Conservation (phyloP, 2,797 vertebrate genomes). For the Hylomyscus alleni region DNA sequence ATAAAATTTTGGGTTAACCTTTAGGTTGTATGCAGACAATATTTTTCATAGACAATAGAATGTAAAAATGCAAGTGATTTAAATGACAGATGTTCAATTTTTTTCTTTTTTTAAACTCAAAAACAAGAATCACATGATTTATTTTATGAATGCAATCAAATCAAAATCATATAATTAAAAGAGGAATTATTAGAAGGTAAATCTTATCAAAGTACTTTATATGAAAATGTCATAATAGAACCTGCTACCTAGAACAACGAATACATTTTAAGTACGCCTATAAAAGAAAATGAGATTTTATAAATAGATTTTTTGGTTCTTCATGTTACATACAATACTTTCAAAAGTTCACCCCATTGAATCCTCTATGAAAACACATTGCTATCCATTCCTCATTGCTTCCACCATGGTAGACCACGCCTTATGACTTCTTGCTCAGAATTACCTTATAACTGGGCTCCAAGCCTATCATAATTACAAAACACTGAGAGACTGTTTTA, state of each 20-base stretch:
- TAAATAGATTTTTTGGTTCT: not conserved
- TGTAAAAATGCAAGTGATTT: constrained; percentile 38
- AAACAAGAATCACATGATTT: not conserved
- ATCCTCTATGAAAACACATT: not conserved
- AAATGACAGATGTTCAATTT: constrained; percentile 40
- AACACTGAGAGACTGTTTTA: not conserved
- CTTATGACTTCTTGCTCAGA: not conserved
- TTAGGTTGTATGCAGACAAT: not conserved
- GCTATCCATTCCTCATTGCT: not conserved
- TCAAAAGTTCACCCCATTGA: not conserved
- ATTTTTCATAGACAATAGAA: constrained; percentile 34
- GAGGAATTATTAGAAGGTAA: not conserved
- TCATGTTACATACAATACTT: not conserved
- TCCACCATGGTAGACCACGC: not conserved
- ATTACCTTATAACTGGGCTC: not conserved
- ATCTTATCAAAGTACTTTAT: not conserved
- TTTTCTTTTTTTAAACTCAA: not conserved
- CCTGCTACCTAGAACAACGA: not conserved
- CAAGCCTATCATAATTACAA: not conserved
- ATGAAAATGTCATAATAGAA: no score
- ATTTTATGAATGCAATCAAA: not conserved
- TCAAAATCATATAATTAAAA: not conserved
- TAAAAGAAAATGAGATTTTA: not conserved
- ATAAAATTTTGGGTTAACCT: constrained; percentile 64
- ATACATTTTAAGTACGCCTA: not conserved